Conservation (phyloP, 2,113 vertebrate species). For the Abramis brama region DNA sequence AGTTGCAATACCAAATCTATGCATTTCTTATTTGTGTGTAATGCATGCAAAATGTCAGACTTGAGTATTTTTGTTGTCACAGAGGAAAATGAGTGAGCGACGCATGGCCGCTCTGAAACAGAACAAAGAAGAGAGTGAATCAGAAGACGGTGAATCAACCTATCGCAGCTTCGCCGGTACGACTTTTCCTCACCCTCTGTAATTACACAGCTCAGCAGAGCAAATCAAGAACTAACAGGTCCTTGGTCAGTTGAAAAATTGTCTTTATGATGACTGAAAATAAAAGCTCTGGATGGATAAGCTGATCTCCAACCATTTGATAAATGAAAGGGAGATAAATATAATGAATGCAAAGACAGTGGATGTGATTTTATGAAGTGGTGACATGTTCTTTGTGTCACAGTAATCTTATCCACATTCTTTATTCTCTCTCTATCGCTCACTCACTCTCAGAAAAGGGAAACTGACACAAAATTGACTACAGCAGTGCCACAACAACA, state of each 20-base stretch:
- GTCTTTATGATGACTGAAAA: not conserved
- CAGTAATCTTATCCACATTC: not conserved
- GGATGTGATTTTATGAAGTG: conserved; percentile 2
- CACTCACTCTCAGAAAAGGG: not conserved
- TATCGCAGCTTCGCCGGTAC: conserved; percentile 76
- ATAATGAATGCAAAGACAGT: not conserved
- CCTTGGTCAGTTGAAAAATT: not conserved
- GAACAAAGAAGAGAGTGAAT: conserved; percentile 79
- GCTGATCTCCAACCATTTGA: conserved; percentile 14
- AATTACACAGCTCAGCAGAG: conserved; percentile 38
- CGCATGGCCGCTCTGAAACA: conserved; percentile 69
- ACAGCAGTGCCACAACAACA: not conserved
- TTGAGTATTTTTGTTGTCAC: conserved; percentile 41
- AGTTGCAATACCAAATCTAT: not conserved
- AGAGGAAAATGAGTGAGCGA: conserved; percentile 83
- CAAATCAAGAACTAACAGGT: not conserved
- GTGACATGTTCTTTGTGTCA: not conserved
- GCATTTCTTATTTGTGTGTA: not conserved
- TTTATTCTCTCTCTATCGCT: not conserved
- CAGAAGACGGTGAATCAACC: conserved; percentile 78
- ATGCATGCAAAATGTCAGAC: conserved; percentile 2
- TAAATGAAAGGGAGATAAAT: not conserved
- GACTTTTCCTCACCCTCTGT: not conserved
- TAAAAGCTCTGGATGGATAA: conserved; percentile 3
- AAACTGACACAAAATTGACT: not conserved